These are phyloP conservation scores for Pipistrellus kuhlii DNA, from an alignment of 2,797 vertebrate genomes.

Conservation along the genomic window DNA sequence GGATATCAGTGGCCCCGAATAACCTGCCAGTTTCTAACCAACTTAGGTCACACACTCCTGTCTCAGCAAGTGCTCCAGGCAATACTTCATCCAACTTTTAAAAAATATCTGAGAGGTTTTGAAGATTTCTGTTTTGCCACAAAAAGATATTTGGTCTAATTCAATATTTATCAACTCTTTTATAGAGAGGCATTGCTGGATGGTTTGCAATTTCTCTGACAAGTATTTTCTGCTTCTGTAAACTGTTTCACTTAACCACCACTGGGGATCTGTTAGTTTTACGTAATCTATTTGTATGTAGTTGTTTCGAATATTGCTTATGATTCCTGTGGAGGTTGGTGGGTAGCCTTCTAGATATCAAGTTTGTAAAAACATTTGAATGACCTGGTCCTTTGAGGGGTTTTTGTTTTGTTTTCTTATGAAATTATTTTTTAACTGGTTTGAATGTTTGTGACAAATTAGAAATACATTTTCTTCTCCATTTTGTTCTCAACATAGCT, in stretches of 20 bases:
- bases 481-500: constrained; percentile 8
- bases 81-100: neutral
- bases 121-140: constrained; percentile 19
- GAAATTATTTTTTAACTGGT: neutral
- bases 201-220: constrained; percentile 32
- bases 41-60: neutral
- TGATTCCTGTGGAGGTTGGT: constrained; percentile 54
- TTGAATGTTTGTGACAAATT: neutral
- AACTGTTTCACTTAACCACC: constrained; percentile 49
- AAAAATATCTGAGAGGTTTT: neutral
- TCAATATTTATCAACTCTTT: neutral
- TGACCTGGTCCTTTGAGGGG: constrained; percentile 67
- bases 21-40: neutral
- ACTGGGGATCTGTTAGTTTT: constrained; percentile 66
- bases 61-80: neutral
- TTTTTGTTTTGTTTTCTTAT: constrained; percentile 62
- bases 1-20: neutral
- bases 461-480: neutral
- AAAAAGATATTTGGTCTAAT: neutral
- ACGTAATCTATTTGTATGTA: constrained; percentile 49
- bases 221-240: constrained; percentile 59
- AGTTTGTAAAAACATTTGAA: constrained; percentile 78
- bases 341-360: constrained; percentile 64
- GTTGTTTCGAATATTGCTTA: constrained; percentile 65
- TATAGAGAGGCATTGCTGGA: constrained; percentile 37